Base-by-base conservation (phyloP, 2,113 vertebrate genomes). In the Riparia riparia region DNA sequence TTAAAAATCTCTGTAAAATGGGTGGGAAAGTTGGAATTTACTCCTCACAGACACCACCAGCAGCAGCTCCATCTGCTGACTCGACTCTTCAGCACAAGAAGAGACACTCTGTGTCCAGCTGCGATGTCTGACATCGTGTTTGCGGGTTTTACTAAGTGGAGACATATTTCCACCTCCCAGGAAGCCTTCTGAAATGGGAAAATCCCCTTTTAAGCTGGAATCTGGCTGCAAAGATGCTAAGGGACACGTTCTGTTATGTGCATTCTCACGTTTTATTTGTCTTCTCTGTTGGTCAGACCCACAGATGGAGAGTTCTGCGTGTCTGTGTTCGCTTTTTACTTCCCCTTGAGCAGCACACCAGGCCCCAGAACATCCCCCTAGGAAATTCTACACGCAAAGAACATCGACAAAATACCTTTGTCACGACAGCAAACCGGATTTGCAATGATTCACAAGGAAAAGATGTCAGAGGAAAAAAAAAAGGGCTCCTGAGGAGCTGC, bases 361-460 rank as follows among this genome's bases (percentile, higher is more conserved):
- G 44, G 42, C 29, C 61, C 39, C 34, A 31, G 18, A 19, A 50
- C 20, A 17, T 0, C 14, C 17, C 17, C 32, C 60, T 4, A 42
- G n/a, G 32, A 68, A 84, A 25, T 12, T 7, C 26, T 13, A 6
- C 18, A n/a, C 2, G 2, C n/a, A 29, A 61, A 17, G 5, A 51
- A 3, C 0, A 20, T 6, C 2, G 21, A 50, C 16, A 17, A 26
- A 41, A 31, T 0, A 24, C 2, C 60, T 22, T 1, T 20, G 7
- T 8, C 15, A 4, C 37, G 14, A 4, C 7, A 13, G 34, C 13
- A 61, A 53, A 17, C 47, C 2, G 11, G 22, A 44, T 28, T 19
- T 51, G 51, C 32, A 39, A 5, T 13, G 17, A 39, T 21, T 45
- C 45, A 34, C 32, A 22, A 19, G 12, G 42, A 26, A 21, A 53